Percentiles rank a stretch among this genome's conserved stretches.
These are phyloP conservation scores for Cisticola juncidis DNA, from an alignment of 2,113 vertebrate species.

Conservation along the genomic window DNA sequence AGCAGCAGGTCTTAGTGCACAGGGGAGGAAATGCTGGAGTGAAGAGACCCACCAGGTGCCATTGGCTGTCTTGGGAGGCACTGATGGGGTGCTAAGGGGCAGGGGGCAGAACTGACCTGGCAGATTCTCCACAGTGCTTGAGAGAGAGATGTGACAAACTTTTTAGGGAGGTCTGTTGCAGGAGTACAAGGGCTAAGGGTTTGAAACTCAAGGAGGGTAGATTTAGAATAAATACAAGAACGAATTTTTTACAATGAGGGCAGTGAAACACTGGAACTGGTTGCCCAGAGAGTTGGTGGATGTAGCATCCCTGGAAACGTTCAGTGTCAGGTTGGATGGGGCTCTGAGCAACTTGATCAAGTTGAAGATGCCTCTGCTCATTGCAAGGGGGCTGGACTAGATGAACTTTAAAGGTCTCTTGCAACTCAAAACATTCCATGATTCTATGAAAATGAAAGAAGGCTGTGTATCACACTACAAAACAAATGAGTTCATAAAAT, in stretches of 20 bases:
- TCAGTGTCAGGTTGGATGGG: neutral
- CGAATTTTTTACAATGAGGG: neutral
- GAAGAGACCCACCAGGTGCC: neutral
- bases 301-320: neutral
- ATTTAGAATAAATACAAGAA: neutral
- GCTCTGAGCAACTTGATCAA: neutral
- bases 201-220: neutral
- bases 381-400: neutral
- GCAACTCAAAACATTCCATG: neutral
- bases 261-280: neutral
- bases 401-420: neutral
- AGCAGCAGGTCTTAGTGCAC: fast-evolving
- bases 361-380: neutral
- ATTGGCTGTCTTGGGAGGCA: neutral
- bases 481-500: neutral
- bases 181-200: neutral
- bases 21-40: neutral
- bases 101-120: neutral
- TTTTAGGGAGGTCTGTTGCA: neutral
- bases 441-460: neutral
- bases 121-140: neutral
- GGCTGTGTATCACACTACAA: neutral
- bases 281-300: neutral
- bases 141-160: neutral
- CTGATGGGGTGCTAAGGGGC: neutral